Percentiles rank a stretch among this genome's conserved stretches.
These are phyloP conservation scores for Nomada lathburiana DNA, from an alignment of 2,888 invertebrate genomes.

Conservation along the genomic window DNA sequence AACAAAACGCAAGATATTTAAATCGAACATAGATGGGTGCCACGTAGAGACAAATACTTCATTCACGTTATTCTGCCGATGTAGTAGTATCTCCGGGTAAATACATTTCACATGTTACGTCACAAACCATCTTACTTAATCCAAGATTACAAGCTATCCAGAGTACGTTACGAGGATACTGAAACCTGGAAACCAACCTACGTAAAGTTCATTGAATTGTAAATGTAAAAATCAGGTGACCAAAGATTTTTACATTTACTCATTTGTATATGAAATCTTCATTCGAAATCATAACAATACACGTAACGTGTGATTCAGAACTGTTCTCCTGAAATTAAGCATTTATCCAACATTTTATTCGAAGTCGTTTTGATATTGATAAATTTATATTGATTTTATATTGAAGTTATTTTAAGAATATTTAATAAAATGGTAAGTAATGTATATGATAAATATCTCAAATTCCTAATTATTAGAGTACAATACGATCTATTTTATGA, in stretches of 20 bases:
- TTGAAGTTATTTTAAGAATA: too few species aligned
- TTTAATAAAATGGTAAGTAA: too few species aligned
- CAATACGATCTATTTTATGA: too few species aligned
- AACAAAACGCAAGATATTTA: background rate
- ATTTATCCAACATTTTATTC: background rate
- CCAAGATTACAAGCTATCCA: background rate
- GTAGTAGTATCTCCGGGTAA: background rate
- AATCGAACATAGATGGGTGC: background rate
- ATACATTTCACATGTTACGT: slow-evolving; percentile 28
- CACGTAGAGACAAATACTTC: slow-evolving; percentile 3
- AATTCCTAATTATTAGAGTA: too few species aligned
- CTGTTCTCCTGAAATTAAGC: background rate
- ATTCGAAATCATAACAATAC: background rate
- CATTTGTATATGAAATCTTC: too few species aligned
- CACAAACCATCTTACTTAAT: slow-evolving; percentile 27
- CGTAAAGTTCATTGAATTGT: background rate
- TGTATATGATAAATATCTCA: too few species aligned
- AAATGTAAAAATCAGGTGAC: background rate
- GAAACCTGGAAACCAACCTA: background rate
- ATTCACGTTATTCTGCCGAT: background rate
- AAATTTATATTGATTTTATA: too few species aligned
- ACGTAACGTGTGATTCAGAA: background rate
- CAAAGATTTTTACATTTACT: background rate
- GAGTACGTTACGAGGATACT: background rate
- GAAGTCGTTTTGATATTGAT: too few species aligned